Conservation (phyloP, 1,140 invertebrate genomes). For the Zeugodacus cucurbitae region DNA sequence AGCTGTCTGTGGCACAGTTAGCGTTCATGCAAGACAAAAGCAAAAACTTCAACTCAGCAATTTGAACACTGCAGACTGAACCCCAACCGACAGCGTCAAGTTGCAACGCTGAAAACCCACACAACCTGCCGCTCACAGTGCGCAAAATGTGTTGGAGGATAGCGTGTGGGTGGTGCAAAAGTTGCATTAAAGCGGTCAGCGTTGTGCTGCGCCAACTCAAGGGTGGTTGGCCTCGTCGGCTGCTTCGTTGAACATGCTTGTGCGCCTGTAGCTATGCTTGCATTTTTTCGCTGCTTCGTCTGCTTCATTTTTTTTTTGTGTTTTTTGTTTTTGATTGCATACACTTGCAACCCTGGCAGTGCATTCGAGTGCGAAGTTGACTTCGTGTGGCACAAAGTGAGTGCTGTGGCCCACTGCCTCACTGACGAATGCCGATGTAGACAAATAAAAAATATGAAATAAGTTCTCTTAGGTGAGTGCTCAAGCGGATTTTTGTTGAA, state of each 20-base stretch:
- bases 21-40: not conserved
- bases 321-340: not conserved
- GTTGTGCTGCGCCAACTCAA: not conserved
- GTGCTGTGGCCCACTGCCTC: constrained; percentile 23
- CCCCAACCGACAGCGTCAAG: not conserved
- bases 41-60: not conserved
- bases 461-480: not conserved
- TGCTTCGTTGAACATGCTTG: not conserved
- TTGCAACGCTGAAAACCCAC: not conserved
- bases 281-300: too few species aligned
- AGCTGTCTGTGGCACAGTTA: constrained; percentile 23
- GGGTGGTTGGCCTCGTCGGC: not conserved
- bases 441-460: not conserved
- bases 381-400: not conserved
- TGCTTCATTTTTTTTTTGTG: not conserved
- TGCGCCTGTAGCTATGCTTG: not conserved
- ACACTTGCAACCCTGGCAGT: constrained; percentile 27
- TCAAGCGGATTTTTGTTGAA: not conserved
- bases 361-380: constrained; percentile 22
- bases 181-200: not conserved
- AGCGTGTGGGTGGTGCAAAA: not conserved
- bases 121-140: constrained; percentile 1
- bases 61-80: not conserved
- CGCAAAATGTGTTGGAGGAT: not conserved
- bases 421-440: not conserved